Percentiles rank a stretch among this genome's conserved stretches.
Evolutionary conservation across 2,797 vertebrate species (phyloP).

Genomic region (Florisuga fusca): DNA sequence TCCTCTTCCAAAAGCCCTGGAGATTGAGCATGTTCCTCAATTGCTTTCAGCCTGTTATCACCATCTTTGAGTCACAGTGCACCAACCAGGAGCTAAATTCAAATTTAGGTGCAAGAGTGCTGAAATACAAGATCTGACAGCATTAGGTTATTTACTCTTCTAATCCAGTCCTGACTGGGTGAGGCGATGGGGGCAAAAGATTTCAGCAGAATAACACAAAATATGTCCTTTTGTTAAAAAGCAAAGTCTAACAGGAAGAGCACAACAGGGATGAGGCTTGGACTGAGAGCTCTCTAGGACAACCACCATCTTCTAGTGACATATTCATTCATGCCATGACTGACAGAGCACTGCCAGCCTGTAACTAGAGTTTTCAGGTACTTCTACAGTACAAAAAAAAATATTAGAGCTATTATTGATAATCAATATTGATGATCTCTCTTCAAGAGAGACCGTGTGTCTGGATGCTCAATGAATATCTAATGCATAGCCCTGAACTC

Average conservation of each 20-base stretch:
- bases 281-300: neutral
- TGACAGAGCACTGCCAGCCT: neutral
- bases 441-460: neutral
- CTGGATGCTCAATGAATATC: neutral
- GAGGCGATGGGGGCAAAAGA: neutral
- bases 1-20: neutral
- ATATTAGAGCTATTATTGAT: neutral
- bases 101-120: neutral
- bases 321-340: neutral
- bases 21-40: neutral
- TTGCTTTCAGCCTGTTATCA: slow-evolving; percentile 16
- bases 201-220: neutral
- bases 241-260: neutral
- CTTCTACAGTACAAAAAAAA: neutral
- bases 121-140: slow-evolving; percentile 2
- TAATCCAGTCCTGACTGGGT: neutral
- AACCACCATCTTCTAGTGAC: neutral
- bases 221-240: neutral
- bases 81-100: neutral
- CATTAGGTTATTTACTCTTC: neutral
- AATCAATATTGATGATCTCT: neutral
- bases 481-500: neutral
- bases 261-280: neutral
- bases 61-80: neutral
- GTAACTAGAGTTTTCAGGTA: neutral